These are phyloP conservation scores for Melinaea menophilus DNA, from an alignment of 2,888 invertebrate genomes.

Conservation along the genomic window DNA sequence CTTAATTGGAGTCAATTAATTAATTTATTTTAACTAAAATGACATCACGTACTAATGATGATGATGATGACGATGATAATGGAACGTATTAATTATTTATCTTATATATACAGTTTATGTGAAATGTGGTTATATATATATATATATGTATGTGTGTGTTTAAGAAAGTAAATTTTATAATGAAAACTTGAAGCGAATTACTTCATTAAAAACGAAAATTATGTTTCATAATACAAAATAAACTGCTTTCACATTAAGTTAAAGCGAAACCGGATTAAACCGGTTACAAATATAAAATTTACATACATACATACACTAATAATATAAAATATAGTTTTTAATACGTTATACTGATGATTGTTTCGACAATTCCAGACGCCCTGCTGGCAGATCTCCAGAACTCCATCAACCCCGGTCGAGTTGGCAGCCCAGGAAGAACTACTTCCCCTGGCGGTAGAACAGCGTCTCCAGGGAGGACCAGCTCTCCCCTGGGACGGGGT, in stretches of 20 bases:
- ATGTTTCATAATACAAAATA: too few species aligned
- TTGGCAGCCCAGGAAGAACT: conserved; percentile 62
- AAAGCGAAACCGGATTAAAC: conserved; percentile 6
- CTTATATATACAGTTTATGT: too few species aligned
- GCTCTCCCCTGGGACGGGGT: conserved; percentile 54
- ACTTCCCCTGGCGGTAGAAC: conserved; percentile 75
- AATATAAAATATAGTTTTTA: not conserved
- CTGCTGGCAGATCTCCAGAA: conserved; percentile 97
- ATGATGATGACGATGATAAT: too few species aligned
- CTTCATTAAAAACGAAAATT: too few species aligned
- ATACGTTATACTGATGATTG: not conserved
- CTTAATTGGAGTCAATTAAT: conserved; percentile 48
- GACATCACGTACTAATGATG: conserved; percentile 54
- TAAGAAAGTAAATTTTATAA: too few species aligned
- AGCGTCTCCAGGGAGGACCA: conserved; percentile 62
- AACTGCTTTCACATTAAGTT: too few species aligned
- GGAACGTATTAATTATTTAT: not conserved
- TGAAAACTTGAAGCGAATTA: too few species aligned
- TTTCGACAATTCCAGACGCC: conserved; percentile 85
- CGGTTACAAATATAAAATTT: too few species aligned
- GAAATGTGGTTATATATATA: too few species aligned
- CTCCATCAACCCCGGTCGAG: conserved; percentile 85
- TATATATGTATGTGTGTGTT: too few species aligned
- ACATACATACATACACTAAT: too few species aligned
- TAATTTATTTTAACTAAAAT: conserved; percentile 38